Conservation (phyloP, 1,140 invertebrate genomes). For the Ganaspis sp. region DNA sequence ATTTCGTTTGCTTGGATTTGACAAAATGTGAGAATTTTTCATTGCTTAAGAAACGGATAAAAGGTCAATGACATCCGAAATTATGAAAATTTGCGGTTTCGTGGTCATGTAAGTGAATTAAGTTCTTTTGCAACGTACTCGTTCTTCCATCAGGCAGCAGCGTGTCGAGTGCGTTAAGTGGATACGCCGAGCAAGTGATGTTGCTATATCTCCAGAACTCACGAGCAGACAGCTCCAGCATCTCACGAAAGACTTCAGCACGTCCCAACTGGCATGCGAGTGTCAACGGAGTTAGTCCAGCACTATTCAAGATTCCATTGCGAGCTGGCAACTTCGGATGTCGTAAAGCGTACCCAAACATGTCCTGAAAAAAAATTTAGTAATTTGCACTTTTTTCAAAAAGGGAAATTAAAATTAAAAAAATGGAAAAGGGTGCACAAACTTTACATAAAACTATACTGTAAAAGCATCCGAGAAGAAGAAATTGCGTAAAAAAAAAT, state of each 20-base stretch:
- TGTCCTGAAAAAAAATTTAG: conserved; percentile 82
- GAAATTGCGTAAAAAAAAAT: too few relatives aligned
- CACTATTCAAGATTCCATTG: conserved; percentile 90
- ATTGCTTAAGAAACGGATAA: not conserved
- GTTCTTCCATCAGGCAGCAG: conserved; percentile 94
- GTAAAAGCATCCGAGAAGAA: too few relatives aligned
- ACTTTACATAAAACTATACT: too few relatives aligned
- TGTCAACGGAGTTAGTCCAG: conserved; percentile 96
- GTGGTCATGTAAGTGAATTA: conserved; percentile 66
- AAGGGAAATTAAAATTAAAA: not conserved
- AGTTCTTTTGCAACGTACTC: conserved; percentile 82
- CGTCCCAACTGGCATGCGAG: conserved; percentile 96
- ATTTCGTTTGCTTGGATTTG: conserved; percentile 37
- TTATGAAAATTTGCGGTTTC: conserved; percentile 38
- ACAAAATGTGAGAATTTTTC: conserved; percentile 39
- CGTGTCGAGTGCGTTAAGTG: conserved; percentile 96
- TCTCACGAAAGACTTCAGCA: conserved; percentile 97
- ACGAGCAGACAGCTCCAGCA: conserved; percentile 95
- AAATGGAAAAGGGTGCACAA: not conserved
- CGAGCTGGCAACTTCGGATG: conserved; percentile 95
- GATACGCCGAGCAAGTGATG: conserved; percentile 99
- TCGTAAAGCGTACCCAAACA: conserved; percentile 97
- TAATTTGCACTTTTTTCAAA: not conserved
- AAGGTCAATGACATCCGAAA: not conserved
- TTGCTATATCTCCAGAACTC: conserved; percentile 99